A percentile compares a stretch with the other conserved stretches of the same genome.
Conservation (phyloP, 2,797 vertebrate species). For the Bovichtus variegatus region DNA sequence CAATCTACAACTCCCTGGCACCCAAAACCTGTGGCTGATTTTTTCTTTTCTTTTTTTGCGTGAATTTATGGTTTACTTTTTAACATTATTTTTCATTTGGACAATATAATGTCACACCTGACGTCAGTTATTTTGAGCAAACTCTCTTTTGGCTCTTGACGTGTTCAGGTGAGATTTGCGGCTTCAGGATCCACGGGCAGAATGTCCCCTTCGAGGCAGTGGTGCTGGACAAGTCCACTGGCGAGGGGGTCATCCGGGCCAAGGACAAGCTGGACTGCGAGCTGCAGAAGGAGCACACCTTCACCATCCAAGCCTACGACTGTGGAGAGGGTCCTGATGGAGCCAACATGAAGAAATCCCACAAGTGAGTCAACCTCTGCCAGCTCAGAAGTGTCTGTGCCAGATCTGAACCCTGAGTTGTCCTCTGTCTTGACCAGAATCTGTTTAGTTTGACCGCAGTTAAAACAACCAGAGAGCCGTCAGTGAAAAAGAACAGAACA, state of each 20-base stretch:
- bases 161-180: constrained; percentile 97
- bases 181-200: constrained; percentile 97
- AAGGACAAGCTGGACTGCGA: constrained; percentile 97
- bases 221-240: constrained; percentile 97
- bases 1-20: constrained; percentile 91
- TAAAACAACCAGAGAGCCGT: neutral
- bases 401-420: neutral
- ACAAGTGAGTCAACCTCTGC: constrained; percentile 90
- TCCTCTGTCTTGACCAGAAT: neutral
- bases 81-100: constrained; percentile 50
- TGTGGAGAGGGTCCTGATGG: constrained; percentile 96
- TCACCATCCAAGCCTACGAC: constrained; percentile 97
- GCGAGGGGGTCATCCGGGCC: constrained; percentile 94
- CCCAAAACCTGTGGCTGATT: constrained; percentile 86
- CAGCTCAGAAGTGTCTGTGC: neutral
- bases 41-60: constrained; percentile 78
- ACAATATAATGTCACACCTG: neutral
- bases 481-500: neutral
- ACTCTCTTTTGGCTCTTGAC: constrained; percentile 69
- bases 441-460: neutral
- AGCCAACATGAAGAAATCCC: constrained; percentile 93
- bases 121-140: constrained; percentile 55
- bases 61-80: constrained; percentile 68
- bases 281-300: constrained; percentile 96
- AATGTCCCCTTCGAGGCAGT: constrained; percentile 97